phyloP scores from a whole-genome alignment of 1,140 invertebrate species.

The Heliconius nattereri region DNA sequence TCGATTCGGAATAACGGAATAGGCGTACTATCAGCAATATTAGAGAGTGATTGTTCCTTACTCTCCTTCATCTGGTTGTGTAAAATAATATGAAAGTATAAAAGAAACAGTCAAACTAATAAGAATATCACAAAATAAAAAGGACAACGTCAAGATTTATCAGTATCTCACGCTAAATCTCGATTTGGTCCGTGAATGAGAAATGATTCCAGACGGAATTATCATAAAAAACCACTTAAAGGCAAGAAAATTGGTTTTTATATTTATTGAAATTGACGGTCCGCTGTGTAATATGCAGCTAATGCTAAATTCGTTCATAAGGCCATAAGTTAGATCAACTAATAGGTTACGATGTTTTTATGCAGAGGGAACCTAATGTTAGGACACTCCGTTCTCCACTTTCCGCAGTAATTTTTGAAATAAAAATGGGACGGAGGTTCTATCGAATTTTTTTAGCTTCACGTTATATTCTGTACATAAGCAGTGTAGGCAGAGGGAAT shows the following conservation, averaged over 20 bases:
- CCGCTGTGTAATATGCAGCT: slow-evolving; percentile 8
- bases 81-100: not conserved
- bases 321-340: not conserved
- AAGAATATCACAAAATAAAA: slow-evolving; percentile 27
- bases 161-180: slow-evolving; percentile 35
- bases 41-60: too few relatives aligned
- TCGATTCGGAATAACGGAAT: too few relatives aligned
- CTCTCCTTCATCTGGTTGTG: too few relatives aligned
- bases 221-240: slow-evolving; percentile 47
- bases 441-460: too few relatives aligned
- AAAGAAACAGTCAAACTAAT: not conserved
- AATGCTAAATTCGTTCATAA: not conserved
- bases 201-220: slow-evolving; percentile 44
- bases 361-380: too few relatives aligned
- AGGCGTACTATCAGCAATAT: too few relatives aligned
- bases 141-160: slow-evolving; percentile 45
- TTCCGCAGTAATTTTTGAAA: not conserved
- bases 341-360: not conserved
- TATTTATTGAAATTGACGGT: slow-evolving; percentile 17
- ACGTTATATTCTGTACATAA: too few relatives aligned
- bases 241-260: slow-evolving; percentile 25
- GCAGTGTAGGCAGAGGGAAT: too few relatives aligned
- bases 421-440: not conserved
- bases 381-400: too few relatives aligned
- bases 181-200: slow-evolving; percentile 47